Percentiles rank a stretch among this genome's conserved stretches.
Evolutionary conservation across 2,888 invertebrate species (phyloP).

Genomic region (Melanophora roralis): DNA sequence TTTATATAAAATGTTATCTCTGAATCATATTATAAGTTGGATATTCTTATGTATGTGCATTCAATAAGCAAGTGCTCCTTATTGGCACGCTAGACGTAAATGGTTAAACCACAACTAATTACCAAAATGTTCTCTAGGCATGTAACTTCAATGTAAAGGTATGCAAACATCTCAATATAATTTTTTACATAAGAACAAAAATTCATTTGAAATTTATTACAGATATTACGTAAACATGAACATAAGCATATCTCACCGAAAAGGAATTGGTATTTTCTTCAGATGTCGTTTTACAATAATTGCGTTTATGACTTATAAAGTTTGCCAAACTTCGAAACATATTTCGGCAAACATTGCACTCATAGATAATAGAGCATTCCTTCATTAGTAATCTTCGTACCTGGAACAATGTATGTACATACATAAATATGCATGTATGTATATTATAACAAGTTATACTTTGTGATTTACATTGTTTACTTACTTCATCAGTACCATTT

Average conservation of each 20-base stretch:
- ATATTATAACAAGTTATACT: neutral
- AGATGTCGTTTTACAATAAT: slow-evolving; percentile 81
- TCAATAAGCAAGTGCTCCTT: too few relatives aligned
- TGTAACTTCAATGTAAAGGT: too few relatives aligned
- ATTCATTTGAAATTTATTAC: too few relatives aligned
- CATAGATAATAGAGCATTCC: slow-evolving; percentile 93
- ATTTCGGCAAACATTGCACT: slow-evolving; percentile 91
- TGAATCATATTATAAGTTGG: too few relatives aligned
- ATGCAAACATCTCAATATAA: too few relatives aligned
- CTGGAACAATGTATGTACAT: slow-evolving; percentile 77
- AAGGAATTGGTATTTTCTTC: slow-evolving; percentile 32
- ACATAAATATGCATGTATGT: neutral
- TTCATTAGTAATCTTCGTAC: slow-evolving; percentile 84
- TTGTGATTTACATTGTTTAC: neutral
- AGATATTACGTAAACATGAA: too few relatives aligned
- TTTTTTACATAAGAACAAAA: too few relatives aligned
- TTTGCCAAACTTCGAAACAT: slow-evolving; percentile 92
- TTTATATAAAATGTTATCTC: too few relatives aligned
- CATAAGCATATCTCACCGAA: slow-evolving; percentile 58
- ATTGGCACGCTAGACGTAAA: too few relatives aligned
- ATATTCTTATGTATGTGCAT: too few relatives aligned
- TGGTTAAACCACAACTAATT: too few relatives aligned
- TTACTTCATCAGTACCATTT: slow-evolving; percentile 86
- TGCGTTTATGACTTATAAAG: slow-evolving; percentile 92
- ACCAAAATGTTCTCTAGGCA: too few relatives aligned